Conservation (phyloP, 2,888 invertebrate species). For the Leptinotarsa tumamoca region DNA sequence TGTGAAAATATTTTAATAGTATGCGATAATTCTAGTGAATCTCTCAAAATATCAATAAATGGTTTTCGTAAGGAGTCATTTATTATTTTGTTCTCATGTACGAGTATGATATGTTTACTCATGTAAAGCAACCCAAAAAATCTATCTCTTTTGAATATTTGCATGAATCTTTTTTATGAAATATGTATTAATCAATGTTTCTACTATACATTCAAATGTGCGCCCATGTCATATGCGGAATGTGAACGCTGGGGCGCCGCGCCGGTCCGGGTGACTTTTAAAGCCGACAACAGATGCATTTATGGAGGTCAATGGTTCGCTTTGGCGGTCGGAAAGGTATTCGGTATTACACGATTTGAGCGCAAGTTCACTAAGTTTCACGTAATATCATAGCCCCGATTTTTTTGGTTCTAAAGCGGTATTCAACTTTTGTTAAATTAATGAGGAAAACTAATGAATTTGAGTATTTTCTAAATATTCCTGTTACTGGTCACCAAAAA, state of each 20-base stretch:
- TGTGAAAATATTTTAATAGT: too few relatives aligned
- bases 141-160: too few relatives aligned
- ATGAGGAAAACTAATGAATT: neutral
- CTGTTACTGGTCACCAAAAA: too few relatives aligned
- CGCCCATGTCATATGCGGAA: constrained; percentile 15
- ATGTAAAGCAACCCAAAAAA: too few relatives aligned
- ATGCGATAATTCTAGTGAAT: too few relatives aligned
- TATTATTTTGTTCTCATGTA: too few relatives aligned
- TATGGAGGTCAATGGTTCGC: constrained; percentile 23
- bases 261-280: constrained; percentile 17
- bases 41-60: too few relatives aligned
- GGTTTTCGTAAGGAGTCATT: too few relatives aligned
- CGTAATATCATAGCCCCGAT: neutral
- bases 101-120: too few relatives aligned
- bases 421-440: neutral
- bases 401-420: neutral
- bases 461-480: too few relatives aligned
- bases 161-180: too few relatives aligned
- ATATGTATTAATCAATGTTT: neutral
- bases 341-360: constrained; percentile 5
- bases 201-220: neutral
- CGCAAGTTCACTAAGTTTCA: constrained; percentile 7
- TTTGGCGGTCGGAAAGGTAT: constrained; percentile 10
- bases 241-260: constrained; percentile 23
- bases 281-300: neutral